Base-by-base conservation (phyloP, 92 coral and sea anemone genomes). In the Chrysogorgia sp. region DNA sequence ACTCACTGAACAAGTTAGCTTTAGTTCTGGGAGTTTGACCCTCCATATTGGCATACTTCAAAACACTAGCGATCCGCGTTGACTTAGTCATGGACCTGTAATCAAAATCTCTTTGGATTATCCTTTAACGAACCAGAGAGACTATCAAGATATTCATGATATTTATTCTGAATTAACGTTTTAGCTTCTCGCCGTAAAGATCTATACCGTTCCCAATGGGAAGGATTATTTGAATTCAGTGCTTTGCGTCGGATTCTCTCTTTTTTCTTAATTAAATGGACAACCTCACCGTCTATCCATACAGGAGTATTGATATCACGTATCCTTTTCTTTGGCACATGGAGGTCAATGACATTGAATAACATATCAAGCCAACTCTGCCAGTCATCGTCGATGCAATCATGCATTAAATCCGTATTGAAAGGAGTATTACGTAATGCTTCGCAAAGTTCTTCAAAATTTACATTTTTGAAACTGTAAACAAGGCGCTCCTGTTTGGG, bases 401-500 rank as follows among this genome's bases (percentile, higher is more conserved):
- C 50, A 17, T 43, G 50, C 17, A 9, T 17, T 17, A 43, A 43
- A 17, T 9, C 50, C 10, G 10, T 8, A 17, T 43, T 9, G 17
- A 43, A 43, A 43, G 50, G 50, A 43, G 17, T 17, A 43, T 8
- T 17, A 8, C 17, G 10, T 43, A 43, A 17, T 17, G 17, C 9
- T 9, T 43, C 50, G 10, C 50, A 8, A 9, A 43, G 17, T 9
- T 17, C 17, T 8, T 9, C 9, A 43, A 43, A 43, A 43, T 43
- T 17, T 8, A 17, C 50, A 8, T 43, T 43, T 17, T 17, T 43
- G 50, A 8, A 43, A 8, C 10, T 8, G 50, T 43, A 43, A 43
- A 9, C 9, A 17, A 43, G 17, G 9, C 79, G 22, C 60, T 62
- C 35, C 58, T 53, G 79, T 52, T 75, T 75, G 53, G 81, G 70